Conservation (phyloP, 92 coral and sea anemone genomes). For the Pocillopora grandis region DNA sequence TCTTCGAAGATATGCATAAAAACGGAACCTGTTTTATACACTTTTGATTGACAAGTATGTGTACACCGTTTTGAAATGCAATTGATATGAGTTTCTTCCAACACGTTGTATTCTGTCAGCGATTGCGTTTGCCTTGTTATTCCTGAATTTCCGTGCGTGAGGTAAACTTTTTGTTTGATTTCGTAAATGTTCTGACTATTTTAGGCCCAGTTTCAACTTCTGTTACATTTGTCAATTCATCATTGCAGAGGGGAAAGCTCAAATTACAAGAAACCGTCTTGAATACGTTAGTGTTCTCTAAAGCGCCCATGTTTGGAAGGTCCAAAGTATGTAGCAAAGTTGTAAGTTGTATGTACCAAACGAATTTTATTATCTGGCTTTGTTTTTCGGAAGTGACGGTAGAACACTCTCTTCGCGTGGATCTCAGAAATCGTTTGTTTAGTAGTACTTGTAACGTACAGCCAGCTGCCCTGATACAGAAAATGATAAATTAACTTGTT, state of each 20-base stretch:
- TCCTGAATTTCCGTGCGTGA: background rate
- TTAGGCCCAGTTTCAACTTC: background rate
- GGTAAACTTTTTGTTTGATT: background rate
- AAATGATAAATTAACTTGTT: too few relatives aligned
- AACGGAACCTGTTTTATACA: background rate
- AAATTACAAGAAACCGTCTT: background rate
- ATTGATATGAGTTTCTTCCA: background rate
- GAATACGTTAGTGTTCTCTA: too few relatives aligned
- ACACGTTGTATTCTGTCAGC: background rate
- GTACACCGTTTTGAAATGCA: background rate
- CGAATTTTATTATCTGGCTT: background rate
- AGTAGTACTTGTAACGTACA: too few relatives aligned
- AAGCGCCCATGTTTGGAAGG: background rate
- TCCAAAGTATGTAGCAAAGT: background rate
- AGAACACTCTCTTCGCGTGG: too few relatives aligned
- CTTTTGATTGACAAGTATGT: constrained; percentile 13
- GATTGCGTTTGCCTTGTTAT: background rate
- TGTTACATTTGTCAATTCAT: background rate
- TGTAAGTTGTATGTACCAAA: background rate
- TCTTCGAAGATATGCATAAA: background rate
- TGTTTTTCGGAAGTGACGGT: background rate
- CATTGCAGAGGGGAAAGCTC: background rate
- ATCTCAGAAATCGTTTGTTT: too few relatives aligned
- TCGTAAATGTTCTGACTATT: background rate
- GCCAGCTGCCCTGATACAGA: too few relatives aligned